phyloP scores from a whole-genome alignment of 2,888 invertebrate genomes.

The Ophion obscuratus region DNA sequence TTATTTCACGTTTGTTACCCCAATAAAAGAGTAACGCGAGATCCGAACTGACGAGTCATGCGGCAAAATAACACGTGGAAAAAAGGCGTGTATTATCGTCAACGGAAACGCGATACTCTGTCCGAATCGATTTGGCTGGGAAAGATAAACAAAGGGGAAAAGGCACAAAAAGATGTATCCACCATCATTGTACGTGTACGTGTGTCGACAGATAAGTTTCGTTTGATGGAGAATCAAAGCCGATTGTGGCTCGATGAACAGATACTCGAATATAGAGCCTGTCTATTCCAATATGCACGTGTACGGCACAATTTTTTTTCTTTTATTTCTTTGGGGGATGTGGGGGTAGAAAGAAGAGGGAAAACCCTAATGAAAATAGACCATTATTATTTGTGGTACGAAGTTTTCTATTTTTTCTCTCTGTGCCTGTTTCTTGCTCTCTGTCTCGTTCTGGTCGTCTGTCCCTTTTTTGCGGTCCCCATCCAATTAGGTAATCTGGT shows the following conservation, averaged over 20 bases:
- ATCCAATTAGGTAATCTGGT: constrained; percentile 64
- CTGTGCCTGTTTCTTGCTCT: constrained; percentile 1
- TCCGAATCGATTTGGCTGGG: constrained; percentile 22
- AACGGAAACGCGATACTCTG: constrained; percentile 40
- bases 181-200: neutral
- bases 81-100: constrained; percentile 22
- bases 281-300: neutral
- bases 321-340: neutral
- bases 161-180: constrained; percentile 14
- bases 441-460: constrained; percentile 8
- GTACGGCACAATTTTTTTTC: neutral
- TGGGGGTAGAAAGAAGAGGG: neutral
- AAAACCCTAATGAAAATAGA: neutral
- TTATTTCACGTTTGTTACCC: constrained; percentile 7
- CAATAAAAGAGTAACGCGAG: constrained; percentile 12
- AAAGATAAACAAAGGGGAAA: neutral
- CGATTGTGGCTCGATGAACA: constrained; percentile 27
- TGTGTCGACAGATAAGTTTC: constrained; percentile 14
- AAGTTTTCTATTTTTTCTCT: neutral
- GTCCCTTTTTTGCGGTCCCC: neutral
- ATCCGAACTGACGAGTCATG: constrained; percentile 9
- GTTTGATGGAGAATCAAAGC: constrained; percentile 29
- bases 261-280: constrained; percentile 13
- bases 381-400: constrained; percentile 1
- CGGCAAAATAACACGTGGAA: constrained; percentile 12